A percentile compares a stretch with the other conserved stretches of the same genome.
These are phyloP conservation scores for Melieria omissa DNA, from an alignment of 2,888 invertebrate species.

Conservation along the genomic window DNA sequence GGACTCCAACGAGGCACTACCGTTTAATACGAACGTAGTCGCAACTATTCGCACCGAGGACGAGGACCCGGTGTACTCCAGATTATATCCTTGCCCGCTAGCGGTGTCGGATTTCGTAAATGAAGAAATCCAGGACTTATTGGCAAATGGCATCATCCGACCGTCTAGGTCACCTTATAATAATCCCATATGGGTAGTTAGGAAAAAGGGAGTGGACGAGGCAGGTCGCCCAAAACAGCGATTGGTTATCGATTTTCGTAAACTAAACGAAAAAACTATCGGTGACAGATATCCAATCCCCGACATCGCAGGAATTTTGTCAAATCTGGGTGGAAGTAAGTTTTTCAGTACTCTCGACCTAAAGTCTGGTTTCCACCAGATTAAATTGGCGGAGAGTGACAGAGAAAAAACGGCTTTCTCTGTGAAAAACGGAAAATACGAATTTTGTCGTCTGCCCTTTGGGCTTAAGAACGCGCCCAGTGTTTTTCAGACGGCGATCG, in stretches of 20 bases:
- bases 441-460: constrained; percentile 35
- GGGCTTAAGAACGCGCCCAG: constrained; percentile 37
- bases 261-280: constrained; percentile 28
- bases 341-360: constrained; percentile 26
- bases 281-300: constrained; percentile 37
- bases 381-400: constrained; percentile 31
- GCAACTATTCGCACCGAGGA: constrained; percentile 30
- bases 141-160: constrained; percentile 32
- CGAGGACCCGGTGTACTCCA: constrained; percentile 33
- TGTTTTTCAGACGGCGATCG: constrained; percentile 36
- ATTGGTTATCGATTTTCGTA: constrained; percentile 33
- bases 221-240: constrained; percentile 28
- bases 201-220: constrained; percentile 34
- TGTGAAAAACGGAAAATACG: constrained; percentile 35
- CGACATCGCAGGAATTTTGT: constrained; percentile 27
- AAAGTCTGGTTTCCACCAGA: constrained; percentile 40
- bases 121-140: constrained; percentile 20
- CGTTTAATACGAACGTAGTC: constrained; percentile 30
- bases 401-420: constrained; percentile 33
- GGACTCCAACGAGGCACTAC: constrained; percentile 31
- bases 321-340: constrained; percentile 25
- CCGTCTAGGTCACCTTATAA: constrained; percentile 31
- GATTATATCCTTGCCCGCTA: constrained; percentile 30
- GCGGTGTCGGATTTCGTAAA: constrained; percentile 34
- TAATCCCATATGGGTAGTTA: constrained; percentile 33